Evolutionary conservation across 2,888 invertebrate species (phyloP).

Genomic region (Kryphioiulus occultus): DNA sequence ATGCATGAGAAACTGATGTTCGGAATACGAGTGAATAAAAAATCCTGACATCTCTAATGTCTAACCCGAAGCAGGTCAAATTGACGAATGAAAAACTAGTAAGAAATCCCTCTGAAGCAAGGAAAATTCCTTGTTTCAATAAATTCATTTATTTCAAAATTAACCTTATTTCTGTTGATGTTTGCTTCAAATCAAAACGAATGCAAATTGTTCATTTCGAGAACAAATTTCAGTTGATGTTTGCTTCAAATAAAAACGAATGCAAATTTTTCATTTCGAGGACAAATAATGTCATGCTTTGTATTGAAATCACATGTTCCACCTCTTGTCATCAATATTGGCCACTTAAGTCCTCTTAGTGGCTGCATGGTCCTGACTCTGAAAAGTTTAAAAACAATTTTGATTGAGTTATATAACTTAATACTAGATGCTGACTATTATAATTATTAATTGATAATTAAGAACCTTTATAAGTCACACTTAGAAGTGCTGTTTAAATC

Average conservation of each 20-base stretch:
- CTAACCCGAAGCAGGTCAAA: not conserved
- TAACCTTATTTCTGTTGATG: not conserved
- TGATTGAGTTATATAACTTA: not conserved
- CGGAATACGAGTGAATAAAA: not conserved
- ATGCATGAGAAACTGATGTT: not conserved
- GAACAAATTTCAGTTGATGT: too few species aligned
- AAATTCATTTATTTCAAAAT: not conserved
- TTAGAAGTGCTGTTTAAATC: too few species aligned
- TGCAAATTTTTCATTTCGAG: too few species aligned
- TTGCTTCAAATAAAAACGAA: too few species aligned
- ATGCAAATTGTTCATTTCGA: too few species aligned
- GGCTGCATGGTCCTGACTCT: too few species aligned
- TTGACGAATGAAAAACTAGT: not conserved
- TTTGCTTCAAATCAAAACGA: not conserved
- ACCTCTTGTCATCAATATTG: too few species aligned
- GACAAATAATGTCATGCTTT: too few species aligned
- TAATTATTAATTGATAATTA: not conserved
- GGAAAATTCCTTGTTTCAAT: not conserved
- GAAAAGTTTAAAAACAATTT: too few species aligned
- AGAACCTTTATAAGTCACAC: too few species aligned
- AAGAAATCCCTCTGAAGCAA: not conserved
- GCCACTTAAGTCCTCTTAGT: too few species aligned
- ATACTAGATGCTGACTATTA: not conserved
- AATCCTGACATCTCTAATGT: not conserved
- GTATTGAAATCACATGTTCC: too few species aligned